Conservation (phyloP, 35 echinoderm and acorn worm species). For the Lytechinus variegatus region DNA sequence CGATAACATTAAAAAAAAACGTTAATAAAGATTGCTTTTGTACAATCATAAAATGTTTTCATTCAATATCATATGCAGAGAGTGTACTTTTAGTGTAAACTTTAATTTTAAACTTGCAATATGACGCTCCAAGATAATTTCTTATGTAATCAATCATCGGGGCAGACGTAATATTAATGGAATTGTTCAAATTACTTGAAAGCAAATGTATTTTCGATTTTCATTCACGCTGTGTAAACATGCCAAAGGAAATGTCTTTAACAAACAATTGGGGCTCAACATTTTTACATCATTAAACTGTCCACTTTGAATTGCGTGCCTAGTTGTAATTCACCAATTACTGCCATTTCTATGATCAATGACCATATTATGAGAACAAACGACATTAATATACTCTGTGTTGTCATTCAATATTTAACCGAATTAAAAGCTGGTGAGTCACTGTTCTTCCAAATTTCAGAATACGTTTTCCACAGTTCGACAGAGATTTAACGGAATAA, state of each 20-base stretch:
- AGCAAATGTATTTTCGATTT: background rate
- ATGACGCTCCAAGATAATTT: no score
- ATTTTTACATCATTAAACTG: background rate
- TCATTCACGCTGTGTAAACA: background rate
- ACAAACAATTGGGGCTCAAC: background rate
- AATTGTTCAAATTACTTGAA: background rate
- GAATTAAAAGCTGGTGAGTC: background rate
- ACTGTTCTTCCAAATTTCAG: background rate
- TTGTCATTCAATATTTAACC: background rate
- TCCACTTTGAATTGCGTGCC: background rate
- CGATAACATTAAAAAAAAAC: no score
- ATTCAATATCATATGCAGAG: no score
- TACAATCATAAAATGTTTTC: no score
- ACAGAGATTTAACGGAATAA: background rate
- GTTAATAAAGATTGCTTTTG: no score
- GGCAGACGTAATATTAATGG: background rate
- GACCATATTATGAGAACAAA: background rate
- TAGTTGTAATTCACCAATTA: background rate
- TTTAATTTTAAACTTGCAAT: no score
- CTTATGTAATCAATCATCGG: background rate
- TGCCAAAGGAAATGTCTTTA: background rate
- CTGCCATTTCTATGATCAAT: background rate
- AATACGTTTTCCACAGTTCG: background rate
- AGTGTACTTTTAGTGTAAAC: no score
- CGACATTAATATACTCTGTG: background rate